A percentile compares a stretch with the other conserved stretches of the same genome.
Conservation (phyloP, 2,797 vertebrate species). For the Carapus acus region DNA sequence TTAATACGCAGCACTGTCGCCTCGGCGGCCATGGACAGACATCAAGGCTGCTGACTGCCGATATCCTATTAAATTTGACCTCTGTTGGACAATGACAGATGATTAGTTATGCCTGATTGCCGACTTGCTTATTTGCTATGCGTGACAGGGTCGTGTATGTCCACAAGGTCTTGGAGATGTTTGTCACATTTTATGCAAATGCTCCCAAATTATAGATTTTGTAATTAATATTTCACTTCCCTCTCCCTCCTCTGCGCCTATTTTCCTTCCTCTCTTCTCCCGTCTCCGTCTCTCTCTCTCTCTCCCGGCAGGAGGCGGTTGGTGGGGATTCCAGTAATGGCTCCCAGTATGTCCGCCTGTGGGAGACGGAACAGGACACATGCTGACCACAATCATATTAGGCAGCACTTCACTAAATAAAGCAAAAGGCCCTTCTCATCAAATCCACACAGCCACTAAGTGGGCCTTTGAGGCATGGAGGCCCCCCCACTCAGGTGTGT, state of each 20-base stretch:
- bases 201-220: slow-evolving; percentile 4
- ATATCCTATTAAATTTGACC: slow-evolving; percentile 52
- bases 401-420: slow-evolving; percentile 77
- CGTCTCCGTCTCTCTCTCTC: slow-evolving; percentile 20
- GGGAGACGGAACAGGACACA: slow-evolving; percentile 42
- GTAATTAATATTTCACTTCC: slow-evolving; percentile 4
- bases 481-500: slow-evolving; percentile 34
- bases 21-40: slow-evolving; percentile 28
- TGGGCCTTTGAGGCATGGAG: slow-evolving; percentile 51
- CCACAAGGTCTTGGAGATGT: neutral
- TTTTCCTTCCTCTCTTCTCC: slow-evolving; percentile 6
- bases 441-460: slow-evolving; percentile 64
- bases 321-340: slow-evolving; percentile 58
- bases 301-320: slow-evolving; percentile 34
- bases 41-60: slow-evolving; percentile 35
- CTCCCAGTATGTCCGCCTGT: slow-evolving; percentile 47
- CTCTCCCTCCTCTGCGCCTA: neutral
- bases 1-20: slow-evolving; percentile 20
- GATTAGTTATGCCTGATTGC: slow-evolving; percentile 31
- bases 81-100: slow-evolving; percentile 49
- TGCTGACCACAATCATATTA: slow-evolving; percentile 72
- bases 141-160: slow-evolving; percentile 13
- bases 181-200: neutral
- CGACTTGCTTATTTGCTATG: slow-evolving; percentile 23
- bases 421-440: slow-evolving; percentile 69